phyloP scores from a whole-genome alignment of 2,888 invertebrate genomes.

The Bedellia somnulentella region DNA sequence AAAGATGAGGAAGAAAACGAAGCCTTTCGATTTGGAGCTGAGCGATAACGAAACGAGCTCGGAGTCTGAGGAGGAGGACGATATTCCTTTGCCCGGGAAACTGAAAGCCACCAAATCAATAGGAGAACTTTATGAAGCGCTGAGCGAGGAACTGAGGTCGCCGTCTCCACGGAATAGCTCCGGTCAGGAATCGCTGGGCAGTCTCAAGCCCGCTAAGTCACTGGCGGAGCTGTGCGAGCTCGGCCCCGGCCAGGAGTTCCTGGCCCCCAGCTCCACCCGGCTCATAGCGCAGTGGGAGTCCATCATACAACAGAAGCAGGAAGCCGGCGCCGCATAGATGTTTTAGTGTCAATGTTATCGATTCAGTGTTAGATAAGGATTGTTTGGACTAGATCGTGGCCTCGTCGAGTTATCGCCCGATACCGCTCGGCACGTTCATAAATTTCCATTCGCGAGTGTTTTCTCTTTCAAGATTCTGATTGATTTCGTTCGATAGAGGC shows the following conservation, averaged over 20 bases:
- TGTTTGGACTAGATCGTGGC: neutral
- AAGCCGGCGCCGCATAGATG: constrained; percentile 50
- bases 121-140: constrained; percentile 66
- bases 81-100: constrained; percentile 62
- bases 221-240: constrained; percentile 70
- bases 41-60: constrained; percentile 46
- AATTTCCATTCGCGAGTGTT: constrained; percentile 22
- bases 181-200: constrained; percentile 42
- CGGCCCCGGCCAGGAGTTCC: constrained; percentile 63
- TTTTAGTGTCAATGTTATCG: neutral
- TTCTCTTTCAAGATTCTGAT: constrained; percentile 23
- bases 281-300: constrained; percentile 83
- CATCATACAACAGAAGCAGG: constrained; percentile 68
- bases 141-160: constrained; percentile 46
- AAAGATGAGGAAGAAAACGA: constrained; percentile 64
- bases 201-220: constrained; percentile 68
- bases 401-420: neutral
- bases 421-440: neutral
- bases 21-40: constrained; percentile 64
- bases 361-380: constrained; percentile 1
- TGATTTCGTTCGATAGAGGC: constrained; percentile 13
- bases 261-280: constrained; percentile 68
- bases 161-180: constrained; percentile 48
- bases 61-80: constrained; percentile 64
- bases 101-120: constrained; percentile 68